phyloP scores from a whole-genome alignment of 2,797 vertebrate genomes.

The Urocyon cinereoargenteus region DNA sequence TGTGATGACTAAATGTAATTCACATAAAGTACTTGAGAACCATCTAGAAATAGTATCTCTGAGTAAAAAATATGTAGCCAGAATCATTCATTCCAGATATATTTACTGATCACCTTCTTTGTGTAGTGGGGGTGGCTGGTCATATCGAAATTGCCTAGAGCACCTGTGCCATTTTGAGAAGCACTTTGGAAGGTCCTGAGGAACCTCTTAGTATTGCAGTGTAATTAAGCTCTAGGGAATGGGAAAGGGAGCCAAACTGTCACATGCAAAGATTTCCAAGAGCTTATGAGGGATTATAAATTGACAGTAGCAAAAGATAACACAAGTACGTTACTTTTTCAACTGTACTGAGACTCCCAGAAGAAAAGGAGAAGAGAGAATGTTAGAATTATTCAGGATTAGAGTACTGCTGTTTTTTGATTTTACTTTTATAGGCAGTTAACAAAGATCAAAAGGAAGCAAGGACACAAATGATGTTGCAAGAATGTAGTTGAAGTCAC shows the following conservation, averaged over 20 bases:
- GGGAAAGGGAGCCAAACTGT: not conserved
- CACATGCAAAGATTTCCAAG: not conserved
- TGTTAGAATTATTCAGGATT: not conserved
- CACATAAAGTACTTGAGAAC: not conserved
- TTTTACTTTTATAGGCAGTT: not conserved
- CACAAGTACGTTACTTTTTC: not conserved
- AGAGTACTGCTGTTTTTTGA: not conserved
- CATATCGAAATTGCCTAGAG: not conserved
- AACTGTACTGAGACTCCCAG: not conserved
- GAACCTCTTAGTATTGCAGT: not conserved
- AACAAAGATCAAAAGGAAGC: not conserved
- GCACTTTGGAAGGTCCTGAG: not conserved
- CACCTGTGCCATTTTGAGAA: not conserved
- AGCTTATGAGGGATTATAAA: not conserved
- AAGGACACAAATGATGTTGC: not conserved
- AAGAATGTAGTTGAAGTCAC: not conserved
- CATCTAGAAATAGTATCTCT: not conserved
- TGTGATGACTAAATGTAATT: not conserved
- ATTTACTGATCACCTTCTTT: not conserved
- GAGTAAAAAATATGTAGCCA: not conserved
- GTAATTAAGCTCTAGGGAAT: not conserved
- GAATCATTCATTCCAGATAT: not conserved
- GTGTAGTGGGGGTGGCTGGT: not conserved
- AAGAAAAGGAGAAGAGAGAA: not conserved
- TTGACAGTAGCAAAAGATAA: slow-evolving; percentile 9